Evolutionary conservation across 2,797 vertebrate species (phyloP).

Genomic region (Periparus ater): DNA sequence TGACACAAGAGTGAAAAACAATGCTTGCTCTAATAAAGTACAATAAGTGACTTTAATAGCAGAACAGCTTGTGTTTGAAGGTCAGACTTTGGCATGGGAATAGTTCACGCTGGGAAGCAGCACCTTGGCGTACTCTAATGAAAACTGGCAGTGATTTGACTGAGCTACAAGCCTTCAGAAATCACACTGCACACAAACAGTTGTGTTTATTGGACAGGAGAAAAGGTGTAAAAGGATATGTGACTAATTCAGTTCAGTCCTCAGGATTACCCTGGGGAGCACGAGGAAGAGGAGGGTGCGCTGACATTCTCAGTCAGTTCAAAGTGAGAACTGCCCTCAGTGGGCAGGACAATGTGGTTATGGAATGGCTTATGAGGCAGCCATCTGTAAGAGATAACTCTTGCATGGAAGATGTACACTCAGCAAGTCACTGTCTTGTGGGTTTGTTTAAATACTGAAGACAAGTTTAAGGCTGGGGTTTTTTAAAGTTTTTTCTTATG

Average conservation of each 20-base stretch:
- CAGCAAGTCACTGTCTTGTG: background rate
- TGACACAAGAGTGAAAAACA: background rate
- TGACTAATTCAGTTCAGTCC: background rate
- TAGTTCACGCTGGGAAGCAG: constrained; percentile 1
- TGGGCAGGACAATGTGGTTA: background rate
- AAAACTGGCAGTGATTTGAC: constrained; percentile 30
- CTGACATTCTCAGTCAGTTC: background rate
- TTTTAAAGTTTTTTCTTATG: background rate
- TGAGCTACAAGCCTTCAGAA: background rate
- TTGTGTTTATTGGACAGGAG: background rate
- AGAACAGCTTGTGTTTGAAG: constrained; percentile 58
- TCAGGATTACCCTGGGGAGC: background rate
- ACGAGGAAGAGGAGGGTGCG: rapidly evolving
- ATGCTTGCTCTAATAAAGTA: background rate
- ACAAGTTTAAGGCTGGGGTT: rapidly evolving
- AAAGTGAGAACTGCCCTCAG: no score
- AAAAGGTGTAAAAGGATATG: background rate
- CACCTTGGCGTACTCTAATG: background rate
- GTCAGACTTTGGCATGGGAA: constrained; percentile 24
- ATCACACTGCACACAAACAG: background rate
- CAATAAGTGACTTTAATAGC: background rate
- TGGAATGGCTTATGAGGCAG: background rate
- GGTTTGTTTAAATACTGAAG: background rate
- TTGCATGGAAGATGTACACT: background rate
- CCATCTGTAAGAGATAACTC: background rate